phyloP scores from a whole-genome alignment of 2,797 vertebrate species.

The Buceros bicornis region DNA sequence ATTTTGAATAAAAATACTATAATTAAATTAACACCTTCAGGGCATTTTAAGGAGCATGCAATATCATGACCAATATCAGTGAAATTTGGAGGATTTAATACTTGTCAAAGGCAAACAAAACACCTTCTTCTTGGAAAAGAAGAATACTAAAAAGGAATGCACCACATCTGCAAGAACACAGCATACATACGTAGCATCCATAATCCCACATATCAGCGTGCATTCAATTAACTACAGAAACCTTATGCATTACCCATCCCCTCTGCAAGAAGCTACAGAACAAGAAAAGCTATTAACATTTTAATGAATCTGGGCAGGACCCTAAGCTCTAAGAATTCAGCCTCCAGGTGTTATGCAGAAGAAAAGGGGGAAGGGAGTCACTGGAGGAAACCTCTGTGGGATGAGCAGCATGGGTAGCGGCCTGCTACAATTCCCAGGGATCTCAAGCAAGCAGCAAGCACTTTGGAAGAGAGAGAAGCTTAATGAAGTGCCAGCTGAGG shows the following conservation, averaged over 20 bases:
- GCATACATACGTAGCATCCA: background rate
- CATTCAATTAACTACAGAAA: constrained; percentile 13
- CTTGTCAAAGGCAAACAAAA: background rate
- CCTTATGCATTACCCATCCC: background rate
- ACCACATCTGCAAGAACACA: background rate
- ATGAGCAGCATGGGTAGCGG: background rate
- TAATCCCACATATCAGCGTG: background rate
- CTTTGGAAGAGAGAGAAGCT: background rate
- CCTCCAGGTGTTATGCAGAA: background rate
- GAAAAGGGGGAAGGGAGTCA: background rate
- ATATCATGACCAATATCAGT: background rate
- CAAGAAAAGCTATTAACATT: constrained; percentile 49
- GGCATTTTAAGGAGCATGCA: background rate
- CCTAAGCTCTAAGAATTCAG: constrained; percentile 3
- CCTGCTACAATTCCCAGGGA: background rate
- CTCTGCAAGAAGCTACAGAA: constrained; percentile 53
- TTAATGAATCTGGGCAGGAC: constrained; percentile 13
- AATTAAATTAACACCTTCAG: background rate
- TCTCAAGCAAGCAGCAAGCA: background rate
- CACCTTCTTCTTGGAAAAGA: background rate
- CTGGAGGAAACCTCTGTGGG: background rate
- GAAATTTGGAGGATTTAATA: background rate
- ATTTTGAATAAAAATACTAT: background rate
- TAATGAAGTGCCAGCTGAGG: background rate
- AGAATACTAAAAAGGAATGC: background rate